A percentile compares a stretch with the other conserved stretches of the same genome.
phyloP scores from a whole-genome alignment of 2,113 vertebrate genomes.

The Suricata suricatta region DNA sequence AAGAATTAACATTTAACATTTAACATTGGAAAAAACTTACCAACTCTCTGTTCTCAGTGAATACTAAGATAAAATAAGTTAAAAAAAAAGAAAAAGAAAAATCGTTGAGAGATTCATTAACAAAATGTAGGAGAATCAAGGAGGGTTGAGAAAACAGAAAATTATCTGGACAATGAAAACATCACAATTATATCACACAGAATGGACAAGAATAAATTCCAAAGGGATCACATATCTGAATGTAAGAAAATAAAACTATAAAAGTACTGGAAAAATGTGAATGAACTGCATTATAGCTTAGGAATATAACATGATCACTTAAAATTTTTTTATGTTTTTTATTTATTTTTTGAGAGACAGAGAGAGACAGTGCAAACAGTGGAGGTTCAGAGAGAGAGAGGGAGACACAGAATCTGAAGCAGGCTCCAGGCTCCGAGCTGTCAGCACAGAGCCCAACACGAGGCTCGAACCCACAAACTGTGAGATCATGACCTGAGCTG shows the following conservation, averaged over 20 bases:
- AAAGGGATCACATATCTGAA: neutral
- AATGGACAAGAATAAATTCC: neutral
- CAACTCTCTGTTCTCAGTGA: neutral
- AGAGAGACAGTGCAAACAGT: too few species aligned
- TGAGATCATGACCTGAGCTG: too few species aligned
- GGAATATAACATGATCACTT: neutral
- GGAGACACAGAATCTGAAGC: too few species aligned
- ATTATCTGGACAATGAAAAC: neutral
- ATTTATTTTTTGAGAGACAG: too few species aligned
- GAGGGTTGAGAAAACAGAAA: neutral
- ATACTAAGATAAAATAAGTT: neutral
- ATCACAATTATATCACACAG: neutral
- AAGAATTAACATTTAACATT: neutral
- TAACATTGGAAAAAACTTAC: neutral
- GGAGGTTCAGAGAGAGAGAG: too few species aligned
- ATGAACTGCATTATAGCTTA: neutral
- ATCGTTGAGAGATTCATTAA: neutral
- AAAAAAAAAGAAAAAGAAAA: neutral
- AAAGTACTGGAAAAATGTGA: neutral
- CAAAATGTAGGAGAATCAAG: neutral
- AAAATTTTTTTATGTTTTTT: too few species aligned
- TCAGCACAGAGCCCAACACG: too few species aligned
- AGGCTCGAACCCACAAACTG: too few species aligned
- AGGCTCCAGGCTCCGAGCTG: too few species aligned
- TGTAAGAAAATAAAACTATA: neutral